These are phyloP conservation scores for Lasioglossum calceatum DNA, from an alignment of 2,888 invertebrate genomes.

Conservation along the genomic window DNA sequence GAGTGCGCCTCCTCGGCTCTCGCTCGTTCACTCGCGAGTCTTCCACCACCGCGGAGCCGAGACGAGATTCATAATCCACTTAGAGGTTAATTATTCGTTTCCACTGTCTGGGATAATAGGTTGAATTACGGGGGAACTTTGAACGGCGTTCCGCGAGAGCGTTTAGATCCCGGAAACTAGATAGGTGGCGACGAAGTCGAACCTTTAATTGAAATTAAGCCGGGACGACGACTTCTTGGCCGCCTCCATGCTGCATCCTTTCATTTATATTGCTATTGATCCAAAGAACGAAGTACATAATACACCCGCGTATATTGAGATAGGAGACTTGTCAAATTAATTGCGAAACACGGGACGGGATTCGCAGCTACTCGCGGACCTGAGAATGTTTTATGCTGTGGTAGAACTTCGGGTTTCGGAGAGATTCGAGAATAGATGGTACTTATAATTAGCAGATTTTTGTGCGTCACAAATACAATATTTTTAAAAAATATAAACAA, in stretches of 20 bases:
- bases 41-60: background rate
- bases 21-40: background rate
- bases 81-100: conserved; percentile 51
- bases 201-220: conserved; percentile 19
- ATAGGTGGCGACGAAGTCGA: conserved; percentile 7
- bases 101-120: conserved; percentile 31
- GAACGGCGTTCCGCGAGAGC: background rate
- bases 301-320: background rate
- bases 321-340: background rate
- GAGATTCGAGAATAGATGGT: background rate
- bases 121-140: conserved; percentile 34
- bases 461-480: too few relatives aligned
- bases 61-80: conserved; percentile 54
- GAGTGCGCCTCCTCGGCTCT: background rate
- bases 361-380: background rate
- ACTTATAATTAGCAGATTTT: too few relatives aligned
- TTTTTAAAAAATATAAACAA: too few relatives aligned
- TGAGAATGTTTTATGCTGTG: too few relatives aligned
- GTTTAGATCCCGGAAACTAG: background rate
- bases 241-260: background rate
- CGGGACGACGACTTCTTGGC: conserved; percentile 16
- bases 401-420: too few relatives aligned
- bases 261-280: background rate
- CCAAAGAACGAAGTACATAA: background rate
- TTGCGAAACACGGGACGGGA: background rate